Base-by-base conservation (phyloP, 2,888 invertebrate genomes). In the Cantharis flavilabris region DNA sequence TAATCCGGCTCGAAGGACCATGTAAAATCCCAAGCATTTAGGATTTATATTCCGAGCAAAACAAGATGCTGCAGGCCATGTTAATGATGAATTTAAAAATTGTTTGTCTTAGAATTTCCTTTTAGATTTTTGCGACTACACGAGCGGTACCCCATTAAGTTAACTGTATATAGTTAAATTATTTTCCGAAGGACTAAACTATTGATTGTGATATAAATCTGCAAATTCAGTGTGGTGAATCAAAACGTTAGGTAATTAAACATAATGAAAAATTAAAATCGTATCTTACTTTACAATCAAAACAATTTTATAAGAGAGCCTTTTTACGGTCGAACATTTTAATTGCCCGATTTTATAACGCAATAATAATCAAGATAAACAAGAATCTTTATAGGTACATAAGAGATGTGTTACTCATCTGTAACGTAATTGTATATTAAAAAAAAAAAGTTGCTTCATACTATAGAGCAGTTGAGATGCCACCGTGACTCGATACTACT, bases 341-440 rank as follows among this genome's bases (percentile, higher is more conserved):
- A 67, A 67, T 23, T 67, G 65, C 65, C 26, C 65, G 65, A 67
- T 67, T 67, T 26, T 67, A 23, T 67, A 67, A 67, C 65, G 14
- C 26, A 67, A 67, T 67, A 67, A 26, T 67, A 67, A 67, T 67
- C 65, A 67, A 67, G 65, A 67, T 67, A 67, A 18, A 67, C 16
- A 18, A 67, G 65, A 67, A 67, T 67, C 26, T 67, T 14, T 23
- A 67, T 67, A 67, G 65, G 65, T 67, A 49, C 49, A 49, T 49
- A 67, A 67, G 26, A 67, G 65, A 67, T 67, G 65, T 67, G 65
- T 67, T 67, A 67, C 65, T 67, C 65, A 67, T 67, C 65, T 67
- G 26, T 67, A 67, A 67, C 65, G 23, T 67, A 67, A 67, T 67
- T 67, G 65, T 67, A 23, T 67, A 67, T 23, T 23, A n/a, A 67